A percentile compares a stretch with the other conserved stretches of the same genome.
phyloP scores from a whole-genome alignment of 2,113 vertebrate genomes.

The Ibidorhyncha struthersii region DNA sequence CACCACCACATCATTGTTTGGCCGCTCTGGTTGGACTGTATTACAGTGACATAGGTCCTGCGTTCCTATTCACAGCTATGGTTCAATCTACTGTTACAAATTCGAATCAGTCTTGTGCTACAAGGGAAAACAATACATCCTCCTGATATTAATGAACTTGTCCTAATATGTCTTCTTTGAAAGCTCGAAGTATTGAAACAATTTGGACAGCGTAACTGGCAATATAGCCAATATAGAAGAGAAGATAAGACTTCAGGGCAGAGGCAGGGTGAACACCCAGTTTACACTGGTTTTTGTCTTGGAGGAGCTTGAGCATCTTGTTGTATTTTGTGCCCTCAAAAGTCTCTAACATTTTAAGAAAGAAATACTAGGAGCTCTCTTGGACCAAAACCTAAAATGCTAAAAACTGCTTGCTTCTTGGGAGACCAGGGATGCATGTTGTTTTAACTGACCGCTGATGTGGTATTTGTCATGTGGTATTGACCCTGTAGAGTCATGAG shows the following conservation, averaged over 20 bases:
- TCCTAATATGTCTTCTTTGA: neutral
- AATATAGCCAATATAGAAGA: neutral
- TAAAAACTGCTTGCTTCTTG: neutral
- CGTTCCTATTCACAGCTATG: neutral
- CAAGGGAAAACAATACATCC: neutral
- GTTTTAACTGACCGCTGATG: neutral
- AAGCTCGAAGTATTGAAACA: neutral
- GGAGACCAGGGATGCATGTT: neutral
- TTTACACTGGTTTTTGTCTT: neutral
- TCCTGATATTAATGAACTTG: neutral
- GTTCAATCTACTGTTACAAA: neutral
- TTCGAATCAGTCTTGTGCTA: neutral
- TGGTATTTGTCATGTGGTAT: neutral
- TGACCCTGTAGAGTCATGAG: neutral
- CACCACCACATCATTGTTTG: neutral
- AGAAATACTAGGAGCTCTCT: neutral
- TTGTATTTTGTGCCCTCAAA: neutral
- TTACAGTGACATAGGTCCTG: neutral
- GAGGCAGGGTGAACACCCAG: neutral
- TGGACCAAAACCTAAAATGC: neutral
- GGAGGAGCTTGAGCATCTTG: neutral
- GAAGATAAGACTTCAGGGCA: neutral
- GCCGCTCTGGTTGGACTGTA: neutral
- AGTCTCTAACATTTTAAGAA: neutral
- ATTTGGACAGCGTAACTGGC: neutral